Base-by-base conservation (phyloP, 2,888 invertebrate genomes). In the Euproctis similis region DNA sequence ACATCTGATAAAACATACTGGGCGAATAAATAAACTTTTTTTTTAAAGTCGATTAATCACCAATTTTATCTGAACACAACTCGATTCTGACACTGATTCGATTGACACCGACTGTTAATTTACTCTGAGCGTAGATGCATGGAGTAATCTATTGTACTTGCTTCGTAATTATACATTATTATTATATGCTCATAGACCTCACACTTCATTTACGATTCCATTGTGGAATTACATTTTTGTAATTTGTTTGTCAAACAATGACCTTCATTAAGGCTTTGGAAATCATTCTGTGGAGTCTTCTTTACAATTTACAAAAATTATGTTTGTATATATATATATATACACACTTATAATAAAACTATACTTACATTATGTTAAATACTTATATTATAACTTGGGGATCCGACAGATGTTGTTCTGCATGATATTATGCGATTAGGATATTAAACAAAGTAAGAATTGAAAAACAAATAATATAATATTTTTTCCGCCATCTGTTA, bases 31-130 rank as follows among this genome's bases (percentile, higher is more conserved):
- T n/a, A n/a, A n/a, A n/a, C n/a, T n/a, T n/a, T n/a, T n/a, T n/a
- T n/a, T n/a, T n/a, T n/a, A n/a, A n/a, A n/a, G n/a, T n/a, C 55
- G 42, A 17, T 4, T 26, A 28, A 42, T 49, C 51, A 51, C 47
- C 40, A 51, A 32, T 49, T 47, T 30, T 29, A 32, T 32, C 25
- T 32, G 24, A 28, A 27, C 18, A 39, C 31, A 36, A 30, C 38
- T 48, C 43, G 51, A n/a, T n/a, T 32, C 25, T 32, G 24, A 28
- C 27, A 16, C 37, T 30, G 36, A 30, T 36, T 48, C 43, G 51
- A 53, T 56, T 47, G 53, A 42, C 44, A 47, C 34, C 45, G 53
- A 42, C 43, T 53, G 38, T 53, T 60, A 57, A 57, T 58, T 58
- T 54, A 53, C 47, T 33, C 42, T 44, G 36, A 50, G 48, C 10